phyloP scores from a whole-genome alignment of 2,113 vertebrate species.

The Spermophilus dauricus region DNA sequence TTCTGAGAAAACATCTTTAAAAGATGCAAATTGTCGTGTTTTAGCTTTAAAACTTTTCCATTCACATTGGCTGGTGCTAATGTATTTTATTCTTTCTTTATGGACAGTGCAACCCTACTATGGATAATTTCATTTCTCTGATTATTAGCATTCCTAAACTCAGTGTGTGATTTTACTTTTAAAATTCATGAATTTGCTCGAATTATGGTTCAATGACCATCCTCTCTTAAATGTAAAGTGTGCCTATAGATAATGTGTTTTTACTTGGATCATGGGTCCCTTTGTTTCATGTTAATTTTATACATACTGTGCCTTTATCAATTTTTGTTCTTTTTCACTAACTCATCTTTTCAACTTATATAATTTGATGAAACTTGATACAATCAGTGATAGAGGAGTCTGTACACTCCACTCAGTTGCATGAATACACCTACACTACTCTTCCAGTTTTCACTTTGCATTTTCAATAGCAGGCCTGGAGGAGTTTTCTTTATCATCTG shows the following conservation, averaged over 20 bases:
- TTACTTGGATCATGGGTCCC: conserved; percentile 55
- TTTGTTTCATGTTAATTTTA: conserved; percentile 52
- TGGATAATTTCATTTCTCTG: conserved; percentile 70
- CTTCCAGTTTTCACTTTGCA: conserved; percentile 71
- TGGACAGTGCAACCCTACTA: conserved; percentile 71
- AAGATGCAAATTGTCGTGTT: conserved; percentile 69
- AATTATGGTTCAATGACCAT: conserved; percentile 69
- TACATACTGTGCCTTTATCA: conserved; percentile 71
- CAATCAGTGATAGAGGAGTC: background rate
- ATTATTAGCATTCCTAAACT: conserved; percentile 86
- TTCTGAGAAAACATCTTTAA: conserved; percentile 77
- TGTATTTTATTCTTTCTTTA: conserved; percentile 58
- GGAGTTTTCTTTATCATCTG: conserved; percentile 74
- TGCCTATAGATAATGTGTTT: conserved; percentile 36
- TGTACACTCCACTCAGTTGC: background rate
- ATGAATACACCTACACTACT: background rate
- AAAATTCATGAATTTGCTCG: conserved; percentile 71
- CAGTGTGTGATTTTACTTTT: conserved; percentile 73
- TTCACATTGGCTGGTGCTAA: conserved; percentile 86
- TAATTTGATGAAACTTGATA: background rate
- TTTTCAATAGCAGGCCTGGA: conserved; percentile 57
- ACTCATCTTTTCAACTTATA: conserved; percentile 29
- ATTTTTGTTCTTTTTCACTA: conserved; percentile 11
- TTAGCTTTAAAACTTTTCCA: conserved; percentile 78
- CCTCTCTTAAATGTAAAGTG: conserved; percentile 73